Conservation (phyloP, 1,140 invertebrate species). For the Scaptomyza graminum region DNA sequence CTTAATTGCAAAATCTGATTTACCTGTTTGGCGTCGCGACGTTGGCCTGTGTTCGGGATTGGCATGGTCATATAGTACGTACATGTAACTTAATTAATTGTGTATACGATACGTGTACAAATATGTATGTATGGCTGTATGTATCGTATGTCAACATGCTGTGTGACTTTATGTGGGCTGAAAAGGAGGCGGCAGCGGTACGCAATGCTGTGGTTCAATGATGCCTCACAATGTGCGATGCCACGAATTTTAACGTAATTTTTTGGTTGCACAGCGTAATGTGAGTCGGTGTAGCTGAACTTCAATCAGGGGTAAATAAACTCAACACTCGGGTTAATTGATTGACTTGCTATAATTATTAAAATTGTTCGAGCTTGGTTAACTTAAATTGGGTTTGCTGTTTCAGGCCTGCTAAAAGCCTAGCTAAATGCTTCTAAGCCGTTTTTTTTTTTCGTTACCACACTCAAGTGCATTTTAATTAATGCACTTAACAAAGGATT, state of each 20-base stretch:
- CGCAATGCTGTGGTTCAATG: conserved; percentile 28
- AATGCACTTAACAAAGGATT: conserved; percentile 32
- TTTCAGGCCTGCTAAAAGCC: not conserved
- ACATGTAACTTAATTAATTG: conserved; percentile 61
- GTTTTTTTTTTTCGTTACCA: not conserved
- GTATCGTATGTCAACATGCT: conserved; percentile 12
- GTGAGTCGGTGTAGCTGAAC: conserved; percentile 11
- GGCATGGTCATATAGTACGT: conserved; percentile 2
- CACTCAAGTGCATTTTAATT: conserved; percentile 27
- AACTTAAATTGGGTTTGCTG: not conserved
- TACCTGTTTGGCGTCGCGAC: conserved; percentile 19
- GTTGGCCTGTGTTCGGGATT: not conserved
- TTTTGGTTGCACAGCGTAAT: conserved; percentile 34
- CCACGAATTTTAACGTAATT: conserved; percentile 69
- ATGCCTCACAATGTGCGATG: conserved; percentile 54
- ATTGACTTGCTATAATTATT: conserved; percentile 2
- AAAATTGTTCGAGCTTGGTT: not conserved
- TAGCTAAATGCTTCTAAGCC: not conserved
- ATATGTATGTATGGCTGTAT: not conserved
- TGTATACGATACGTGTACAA: not conserved
- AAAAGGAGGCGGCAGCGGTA: not conserved
- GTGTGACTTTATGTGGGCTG: conserved; percentile 16
- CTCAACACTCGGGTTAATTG: conserved; percentile 26
- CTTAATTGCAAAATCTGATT: conserved; percentile 67
- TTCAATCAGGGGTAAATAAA: conserved; percentile 35